Percentiles rank a stretch among this genome's conserved stretches.
These are phyloP conservation scores for Pipistrellus kuhlii DNA, from an alignment of 2,797 vertebrate genomes.

Conservation along the genomic window DNA sequence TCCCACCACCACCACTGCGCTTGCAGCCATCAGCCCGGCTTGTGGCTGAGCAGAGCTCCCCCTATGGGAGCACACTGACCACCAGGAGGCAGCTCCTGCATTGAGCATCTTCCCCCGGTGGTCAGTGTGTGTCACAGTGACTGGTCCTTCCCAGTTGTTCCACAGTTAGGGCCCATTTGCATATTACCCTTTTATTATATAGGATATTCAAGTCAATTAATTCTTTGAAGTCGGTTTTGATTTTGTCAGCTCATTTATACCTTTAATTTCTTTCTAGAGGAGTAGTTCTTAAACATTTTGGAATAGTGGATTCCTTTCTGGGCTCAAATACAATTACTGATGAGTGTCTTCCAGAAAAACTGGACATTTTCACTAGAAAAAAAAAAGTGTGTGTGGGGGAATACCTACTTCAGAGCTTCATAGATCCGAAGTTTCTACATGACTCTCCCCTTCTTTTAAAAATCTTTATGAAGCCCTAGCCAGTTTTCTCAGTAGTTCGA, in stretches of 20 bases:
- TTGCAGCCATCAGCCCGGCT: too few species aligned
- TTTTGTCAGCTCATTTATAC: background rate
- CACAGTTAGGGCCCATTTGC: too few species aligned
- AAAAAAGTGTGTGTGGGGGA: background rate
- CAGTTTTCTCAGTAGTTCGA: background rate
- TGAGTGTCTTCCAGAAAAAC: background rate
- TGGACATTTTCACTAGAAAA: background rate
- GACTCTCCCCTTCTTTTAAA: background rate
- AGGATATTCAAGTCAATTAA: background rate
- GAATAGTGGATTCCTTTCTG: background rate
- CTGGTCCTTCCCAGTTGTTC: too few species aligned
- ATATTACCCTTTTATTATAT: too few species aligned
- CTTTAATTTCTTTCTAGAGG: background rate
- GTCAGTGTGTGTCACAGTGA: too few species aligned
- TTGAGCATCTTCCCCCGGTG: too few species aligned
- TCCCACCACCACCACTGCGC: too few species aligned
- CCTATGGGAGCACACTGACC: too few species aligned
- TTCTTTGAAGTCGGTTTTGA: background rate
- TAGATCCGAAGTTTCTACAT: background rate
- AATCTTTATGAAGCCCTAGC: background rate
- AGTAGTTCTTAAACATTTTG: background rate
- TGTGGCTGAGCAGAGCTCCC: too few species aligned
- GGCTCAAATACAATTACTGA: background rate
- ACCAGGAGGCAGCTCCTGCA: too few species aligned
- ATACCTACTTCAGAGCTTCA: background rate